Percentiles rank a stretch among this genome's conserved stretches.
Conservation (phyloP, 2,113 vertebrate genomes). For the Tachycineta bicolor region DNA sequence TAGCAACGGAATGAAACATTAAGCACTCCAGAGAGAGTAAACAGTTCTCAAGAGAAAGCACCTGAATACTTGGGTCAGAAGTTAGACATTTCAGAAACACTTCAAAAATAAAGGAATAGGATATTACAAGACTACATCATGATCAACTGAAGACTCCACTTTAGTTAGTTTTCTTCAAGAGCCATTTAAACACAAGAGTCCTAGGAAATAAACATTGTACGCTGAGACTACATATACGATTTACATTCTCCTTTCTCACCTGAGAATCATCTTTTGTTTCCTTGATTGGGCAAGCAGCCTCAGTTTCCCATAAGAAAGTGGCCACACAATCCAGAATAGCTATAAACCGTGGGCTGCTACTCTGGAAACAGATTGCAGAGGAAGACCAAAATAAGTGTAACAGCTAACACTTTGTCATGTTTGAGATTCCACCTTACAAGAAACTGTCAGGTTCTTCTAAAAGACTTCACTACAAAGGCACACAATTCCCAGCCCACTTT, state of each 20-base stretch:
- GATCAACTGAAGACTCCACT: neutral
- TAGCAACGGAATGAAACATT: neutral
- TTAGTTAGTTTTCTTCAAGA: neutral
- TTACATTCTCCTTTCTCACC: conserved; percentile 59
- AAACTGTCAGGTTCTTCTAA: neutral
- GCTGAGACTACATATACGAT: neutral
- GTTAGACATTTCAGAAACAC: neutral
- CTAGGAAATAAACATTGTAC: accelerated
- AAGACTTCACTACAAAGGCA: neutral
- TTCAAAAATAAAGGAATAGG: neutral
- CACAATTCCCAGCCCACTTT: neutral
- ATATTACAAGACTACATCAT: neutral
- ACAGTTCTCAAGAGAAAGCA: neutral
- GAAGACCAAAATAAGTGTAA: neutral
- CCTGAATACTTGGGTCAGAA: neutral
- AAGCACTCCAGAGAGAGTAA: neutral
- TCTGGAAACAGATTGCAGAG: conserved; percentile 71
- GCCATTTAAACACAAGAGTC: neutral
- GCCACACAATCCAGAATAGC: conserved; percentile 84
- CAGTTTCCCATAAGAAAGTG: conserved; percentile 91
- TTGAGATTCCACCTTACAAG: neutral
- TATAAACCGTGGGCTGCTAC: conserved; percentile 82
- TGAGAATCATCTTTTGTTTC: conserved; percentile 73
- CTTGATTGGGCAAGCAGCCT: conserved; percentile 89
- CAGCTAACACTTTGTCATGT: neutral